A percentile compares a stretch with the other conserved stretches of the same genome.
These are phyloP conservation scores for Melitaea cinxia DNA, from an alignment of 1,140 invertebrate genomes.

Conservation along the genomic window DNA sequence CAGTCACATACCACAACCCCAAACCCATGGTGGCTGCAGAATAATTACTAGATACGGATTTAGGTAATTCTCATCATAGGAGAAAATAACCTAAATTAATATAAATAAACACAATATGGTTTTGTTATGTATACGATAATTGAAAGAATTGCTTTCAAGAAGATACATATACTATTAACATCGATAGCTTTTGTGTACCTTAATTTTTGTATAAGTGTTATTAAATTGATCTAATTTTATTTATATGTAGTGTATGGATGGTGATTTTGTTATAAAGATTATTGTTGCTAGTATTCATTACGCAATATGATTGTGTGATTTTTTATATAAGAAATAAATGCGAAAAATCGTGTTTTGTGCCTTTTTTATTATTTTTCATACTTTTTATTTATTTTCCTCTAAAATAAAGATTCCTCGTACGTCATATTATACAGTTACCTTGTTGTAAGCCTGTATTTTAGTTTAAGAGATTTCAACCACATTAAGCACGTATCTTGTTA, in stretches of 20 bases:
- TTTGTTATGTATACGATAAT: not conserved
- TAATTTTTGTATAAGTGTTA: constrained; percentile 8
- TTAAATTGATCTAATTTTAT: constrained; percentile 12
- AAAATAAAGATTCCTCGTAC: too few relatives aligned
- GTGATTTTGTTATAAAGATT: not conserved
- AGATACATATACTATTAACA: constrained; percentile 42
- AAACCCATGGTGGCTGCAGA: constrained; percentile 41
- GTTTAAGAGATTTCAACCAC: too few relatives aligned
- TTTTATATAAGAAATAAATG: not conserved
- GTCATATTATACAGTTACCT: too few relatives aligned
- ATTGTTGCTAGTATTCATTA: constrained; percentile 4
- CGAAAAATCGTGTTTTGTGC: not conserved
- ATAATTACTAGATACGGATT: constrained; percentile 25
- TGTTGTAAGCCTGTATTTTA: too few relatives aligned
- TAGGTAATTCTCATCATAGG: constrained; percentile 1
- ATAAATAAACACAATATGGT: not conserved
- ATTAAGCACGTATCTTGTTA: too few relatives aligned
- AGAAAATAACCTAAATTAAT: not conserved
- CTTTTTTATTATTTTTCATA: not conserved
- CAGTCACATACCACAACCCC: constrained; percentile 13
- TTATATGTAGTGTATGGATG: constrained; percentile 13
- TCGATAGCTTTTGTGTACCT: constrained; percentile 32
- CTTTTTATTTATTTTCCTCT: not conserved
- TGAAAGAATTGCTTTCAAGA: constrained; percentile 13
- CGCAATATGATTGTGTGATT: not conserved